Percentiles rank a stretch among this genome's conserved stretches.
Evolutionary conservation across 2,888 invertebrate genomes (phyloP).

Genomic region (Seira ritae): DNA sequence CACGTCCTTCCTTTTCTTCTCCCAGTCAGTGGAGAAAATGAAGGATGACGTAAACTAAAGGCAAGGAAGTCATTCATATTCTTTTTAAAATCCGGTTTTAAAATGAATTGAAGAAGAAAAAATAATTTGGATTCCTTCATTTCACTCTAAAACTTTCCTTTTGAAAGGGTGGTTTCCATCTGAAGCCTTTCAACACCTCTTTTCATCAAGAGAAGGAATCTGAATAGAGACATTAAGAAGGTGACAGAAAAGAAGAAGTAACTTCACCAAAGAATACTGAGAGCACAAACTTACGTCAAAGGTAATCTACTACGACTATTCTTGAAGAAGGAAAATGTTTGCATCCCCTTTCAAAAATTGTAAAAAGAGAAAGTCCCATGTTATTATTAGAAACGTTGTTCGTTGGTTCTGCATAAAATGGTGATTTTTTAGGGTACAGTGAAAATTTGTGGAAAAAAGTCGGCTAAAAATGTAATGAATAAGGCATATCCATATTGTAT

Average conservation of each 20-base stretch:
- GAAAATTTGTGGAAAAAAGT: neutral
- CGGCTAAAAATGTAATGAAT: conserved; percentile 20
- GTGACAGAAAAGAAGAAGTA: too few species aligned
- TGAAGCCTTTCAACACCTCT: conserved; percentile 6
- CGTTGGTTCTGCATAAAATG: conserved; percentile 29
- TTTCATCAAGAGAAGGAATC: neutral
- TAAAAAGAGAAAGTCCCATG: conserved; percentile 30
- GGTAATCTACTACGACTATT: neutral
- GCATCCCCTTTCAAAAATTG: conserved; percentile 15
- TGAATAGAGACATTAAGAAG: neutral
- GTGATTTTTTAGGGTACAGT: neutral
- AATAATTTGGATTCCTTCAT: conserved; percentile 7
- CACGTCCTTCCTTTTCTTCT: neutral
- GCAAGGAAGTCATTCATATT: neutral
- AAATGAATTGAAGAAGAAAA: neutral
- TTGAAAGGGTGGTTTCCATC: neutral
- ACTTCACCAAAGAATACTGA: neutral
- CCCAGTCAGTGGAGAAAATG: neutral
- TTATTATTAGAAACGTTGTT: conserved; percentile 21
- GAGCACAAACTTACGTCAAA: too few species aligned
- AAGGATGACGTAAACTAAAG: neutral
- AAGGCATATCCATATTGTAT: conserved; percentile 18
- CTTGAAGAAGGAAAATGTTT: neutral
- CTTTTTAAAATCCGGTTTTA: neutral
- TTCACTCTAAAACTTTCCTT: neutral